A percentile compares a stretch with the other conserved stretches of the same genome.
Evolutionary conservation across 2,888 invertebrate species (phyloP).

Genomic region (Sphaerophoria taeniata): DNA sequence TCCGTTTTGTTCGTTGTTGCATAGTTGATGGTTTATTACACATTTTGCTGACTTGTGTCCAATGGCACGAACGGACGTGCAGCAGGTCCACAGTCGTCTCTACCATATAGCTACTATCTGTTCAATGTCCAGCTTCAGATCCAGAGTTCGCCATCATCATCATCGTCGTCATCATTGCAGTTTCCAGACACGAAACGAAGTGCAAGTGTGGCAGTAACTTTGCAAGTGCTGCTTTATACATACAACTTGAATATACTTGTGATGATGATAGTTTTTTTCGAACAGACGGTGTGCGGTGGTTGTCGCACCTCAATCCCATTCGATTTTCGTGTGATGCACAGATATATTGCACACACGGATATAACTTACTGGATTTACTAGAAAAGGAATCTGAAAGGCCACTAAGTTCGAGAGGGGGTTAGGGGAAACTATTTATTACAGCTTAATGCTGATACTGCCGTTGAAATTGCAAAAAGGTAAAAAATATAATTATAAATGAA

Average conservation of each 20-base stretch:
- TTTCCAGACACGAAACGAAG: constrained; percentile 37
- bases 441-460: constrained; percentile 57
- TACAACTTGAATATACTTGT: background rate
- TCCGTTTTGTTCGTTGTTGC: constrained; percentile 49
- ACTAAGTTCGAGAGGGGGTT: background rate
- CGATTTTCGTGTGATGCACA: constrained; percentile 26
- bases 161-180: background rate
- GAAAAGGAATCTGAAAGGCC: constrained; percentile 25
- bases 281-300: constrained; percentile 3
- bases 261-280: background rate
- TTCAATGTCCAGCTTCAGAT: background rate
- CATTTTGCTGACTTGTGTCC: no score
- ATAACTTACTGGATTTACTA: background rate
- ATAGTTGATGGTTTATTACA: constrained; percentile 26
- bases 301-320: background rate
- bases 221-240: background rate
- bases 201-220: constrained; percentile 28
- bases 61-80: no score
- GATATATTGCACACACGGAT: constrained; percentile 4
- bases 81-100: constrained; percentile 14
- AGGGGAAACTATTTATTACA: constrained; percentile 59
- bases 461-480: constrained; percentile 34
- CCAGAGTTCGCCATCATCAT: background rate
- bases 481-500: constrained; percentile 38
- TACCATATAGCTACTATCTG: background rate